A percentile compares a stretch with the other conserved stretches of the same genome.
Evolutionary conservation across 2,888 invertebrate genomes (phyloP).

Genomic region (Cephus sareptanus): DNA sequence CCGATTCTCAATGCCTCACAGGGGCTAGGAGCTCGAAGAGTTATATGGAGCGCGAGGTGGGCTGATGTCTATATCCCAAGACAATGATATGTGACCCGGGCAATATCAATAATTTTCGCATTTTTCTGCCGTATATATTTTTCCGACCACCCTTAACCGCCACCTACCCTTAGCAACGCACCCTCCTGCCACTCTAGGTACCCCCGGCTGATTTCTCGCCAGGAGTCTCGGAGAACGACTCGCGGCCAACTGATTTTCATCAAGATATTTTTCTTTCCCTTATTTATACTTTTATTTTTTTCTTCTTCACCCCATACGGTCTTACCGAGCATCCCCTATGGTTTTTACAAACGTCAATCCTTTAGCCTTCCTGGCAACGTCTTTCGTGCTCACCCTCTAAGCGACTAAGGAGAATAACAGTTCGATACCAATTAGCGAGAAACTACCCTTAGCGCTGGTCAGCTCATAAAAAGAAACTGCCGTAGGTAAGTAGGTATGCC

Average conservation of each 20-base stretch:
- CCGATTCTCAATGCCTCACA: slow-evolving; percentile 31
- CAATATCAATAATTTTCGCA: slow-evolving; percentile 66
- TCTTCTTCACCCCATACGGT: background rate
- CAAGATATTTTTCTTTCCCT: slow-evolving; percentile 15
- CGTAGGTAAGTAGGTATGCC: slow-evolving; percentile 63
- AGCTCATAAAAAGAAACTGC: slow-evolving; percentile 64
- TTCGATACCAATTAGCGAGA: slow-evolving; percentile 66
- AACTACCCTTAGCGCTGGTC: slow-evolving; percentile 49
- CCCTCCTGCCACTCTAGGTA: background rate
- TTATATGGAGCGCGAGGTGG: slow-evolving; percentile 43
- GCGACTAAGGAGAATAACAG: slow-evolving; percentile 62
- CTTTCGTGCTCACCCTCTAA: slow-evolving; percentile 35
- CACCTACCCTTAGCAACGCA: slow-evolving; percentile 1
- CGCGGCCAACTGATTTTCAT: slow-evolving; percentile 15
- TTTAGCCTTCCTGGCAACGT: slow-evolving; percentile 18
- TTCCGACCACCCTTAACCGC: slow-evolving; percentile 22
- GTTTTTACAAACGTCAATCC: slow-evolving; percentile 17
- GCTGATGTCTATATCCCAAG: slow-evolving; percentile 62
- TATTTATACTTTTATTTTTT: too few relatives aligned
- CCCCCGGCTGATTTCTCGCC: slow-evolving; percentile 5
- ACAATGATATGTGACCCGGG: slow-evolving; percentile 65
- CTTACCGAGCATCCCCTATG: too few relatives aligned
- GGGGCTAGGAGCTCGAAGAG: slow-evolving; percentile 43
- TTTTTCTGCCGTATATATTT: slow-evolving; percentile 58
- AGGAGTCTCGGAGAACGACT: background rate